Evolutionary conservation across 2,797 vertebrate species (phyloP).

Genomic region (Furcifer pardalis): DNA sequence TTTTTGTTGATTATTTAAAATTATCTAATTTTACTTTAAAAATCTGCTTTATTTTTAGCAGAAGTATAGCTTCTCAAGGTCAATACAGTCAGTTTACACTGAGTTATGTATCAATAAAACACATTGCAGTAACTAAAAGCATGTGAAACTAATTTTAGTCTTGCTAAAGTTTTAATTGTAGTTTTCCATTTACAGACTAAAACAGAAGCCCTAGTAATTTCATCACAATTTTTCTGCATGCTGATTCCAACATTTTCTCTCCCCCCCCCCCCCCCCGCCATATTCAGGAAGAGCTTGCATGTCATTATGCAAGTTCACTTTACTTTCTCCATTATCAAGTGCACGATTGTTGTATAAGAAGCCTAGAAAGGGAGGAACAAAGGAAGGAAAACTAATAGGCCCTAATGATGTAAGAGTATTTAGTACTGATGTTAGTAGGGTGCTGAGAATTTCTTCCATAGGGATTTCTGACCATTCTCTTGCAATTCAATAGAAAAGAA

Average conservation of each 20-base stretch:
- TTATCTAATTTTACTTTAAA: constrained; percentile 28
- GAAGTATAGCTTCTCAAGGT: not conserved
- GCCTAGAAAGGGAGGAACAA: not conserved
- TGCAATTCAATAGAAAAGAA: no score
- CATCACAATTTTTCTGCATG: not conserved
- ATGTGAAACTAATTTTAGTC: not conserved
- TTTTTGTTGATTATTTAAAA: constrained; percentile 29
- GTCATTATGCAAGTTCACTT: not conserved
- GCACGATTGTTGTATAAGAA: not conserved
- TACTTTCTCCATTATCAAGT: not conserved
- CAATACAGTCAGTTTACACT: not conserved
- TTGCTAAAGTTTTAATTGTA: not conserved
- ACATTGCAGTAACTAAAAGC: not conserved
- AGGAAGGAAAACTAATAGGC: not conserved
- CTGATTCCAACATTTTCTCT: not conserved
- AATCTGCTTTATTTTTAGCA: not conserved
- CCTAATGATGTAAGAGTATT: not conserved
- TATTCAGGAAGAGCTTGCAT: not conserved
- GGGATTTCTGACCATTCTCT: no score
- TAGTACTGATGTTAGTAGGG: no score
- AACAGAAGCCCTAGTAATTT: not conserved
- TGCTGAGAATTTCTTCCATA: no score
- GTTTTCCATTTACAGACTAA: not conserved
- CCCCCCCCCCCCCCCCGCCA: no score
- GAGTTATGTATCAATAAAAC: not conserved